Base-by-base conservation (phyloP, 37 sponge, comb jelly and placozoan species). In the Cliona cf. orientalis region DNA sequence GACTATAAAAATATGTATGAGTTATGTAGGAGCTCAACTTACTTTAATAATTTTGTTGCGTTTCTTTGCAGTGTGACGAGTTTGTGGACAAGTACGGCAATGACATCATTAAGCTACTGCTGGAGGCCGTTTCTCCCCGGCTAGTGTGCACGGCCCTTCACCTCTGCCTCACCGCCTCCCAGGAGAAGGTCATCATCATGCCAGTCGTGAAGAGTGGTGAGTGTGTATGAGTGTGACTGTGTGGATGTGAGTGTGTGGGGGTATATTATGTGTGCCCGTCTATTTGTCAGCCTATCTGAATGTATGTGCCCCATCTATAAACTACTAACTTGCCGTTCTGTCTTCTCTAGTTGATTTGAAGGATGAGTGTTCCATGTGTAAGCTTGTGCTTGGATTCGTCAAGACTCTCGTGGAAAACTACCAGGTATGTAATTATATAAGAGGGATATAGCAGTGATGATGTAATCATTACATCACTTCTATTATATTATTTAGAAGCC, bases 71-170 rank as follows among this genome's bases (percentile, higher is more conserved):
- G 84, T 83, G 84, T 38, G n/a, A 37, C 19, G 3, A 1, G 11
- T 63, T 83, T 41, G 66, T 83, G 29, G 67, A 73, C 19, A 39
- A 83, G 68, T 83, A 83, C 33, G 56, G 55, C 31, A 23, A 37
- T 25, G 66, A 73, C 40, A 74, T 83, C 31, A 65, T 83, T 2
- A 46, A 73, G 3, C 17, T 59, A 25, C 22, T 83, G 2, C n/a
- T 83, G 41, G n/a, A 58, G 46, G 84, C 57, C 6, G 46, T 49
- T 21, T 74, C 26, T 14, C 64, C 84, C 32, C 46, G 42, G 38
- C 66, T 40, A n/a, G 67, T 73, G 25, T 83, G 84, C 42, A 29
- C 68, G 5, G 34, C 26, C 57, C 56, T 83, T 11, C 19, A 39
- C 28, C 22, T 83, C 2, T 83, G 84, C 46, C 19, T 61, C 42